Conservation (phyloP, 2,888 invertebrate species). For the Xylophagus ater region DNA sequence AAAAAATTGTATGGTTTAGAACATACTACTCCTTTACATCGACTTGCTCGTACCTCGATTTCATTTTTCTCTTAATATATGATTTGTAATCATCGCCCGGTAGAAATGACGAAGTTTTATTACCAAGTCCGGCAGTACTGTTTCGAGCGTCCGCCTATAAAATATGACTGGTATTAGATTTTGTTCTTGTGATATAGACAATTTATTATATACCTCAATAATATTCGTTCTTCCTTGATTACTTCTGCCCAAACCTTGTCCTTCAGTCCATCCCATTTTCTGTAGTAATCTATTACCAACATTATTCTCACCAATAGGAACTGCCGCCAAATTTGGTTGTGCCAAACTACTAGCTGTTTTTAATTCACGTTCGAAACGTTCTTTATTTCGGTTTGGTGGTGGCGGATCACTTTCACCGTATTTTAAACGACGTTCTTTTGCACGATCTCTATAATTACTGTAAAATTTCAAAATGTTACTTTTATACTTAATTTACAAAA, state of each 20-base stretch:
- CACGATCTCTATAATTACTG: conserved; percentile 74
- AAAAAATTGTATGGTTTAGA: no score
- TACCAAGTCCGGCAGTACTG: conserved; percentile 75
- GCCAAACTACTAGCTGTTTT: conserved; percentile 33
- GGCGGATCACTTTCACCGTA: conserved; percentile 82
- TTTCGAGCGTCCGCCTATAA: conserved; percentile 41
- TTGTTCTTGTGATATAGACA: no score
- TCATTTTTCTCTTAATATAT: conserved; percentile 41
- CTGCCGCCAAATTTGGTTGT: conserved; percentile 34
- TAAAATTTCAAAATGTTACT: not conserved
- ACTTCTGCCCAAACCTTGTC: conserved; percentile 85
- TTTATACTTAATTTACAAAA: no score
- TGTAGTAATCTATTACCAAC: conserved; percentile 91
- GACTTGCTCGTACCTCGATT: conserved; percentile 37
- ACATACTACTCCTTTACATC: conserved; percentile 22
- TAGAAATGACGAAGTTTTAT: conserved; percentile 42
- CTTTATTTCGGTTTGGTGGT: conserved; percentile 59
- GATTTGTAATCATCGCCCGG: conserved; percentile 39
- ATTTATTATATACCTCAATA: conserved; percentile 56
- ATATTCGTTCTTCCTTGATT: conserved; percentile 91
- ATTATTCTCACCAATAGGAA: conserved; percentile 67
- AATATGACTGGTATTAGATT: not conserved
- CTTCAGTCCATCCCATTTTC: conserved; percentile 99
- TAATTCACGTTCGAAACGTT: conserved; percentile 53
- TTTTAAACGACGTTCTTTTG: conserved; percentile 88